Conservation (phyloP, 2,113 vertebrate genomes). For the Festucalex cinctus region DNA sequence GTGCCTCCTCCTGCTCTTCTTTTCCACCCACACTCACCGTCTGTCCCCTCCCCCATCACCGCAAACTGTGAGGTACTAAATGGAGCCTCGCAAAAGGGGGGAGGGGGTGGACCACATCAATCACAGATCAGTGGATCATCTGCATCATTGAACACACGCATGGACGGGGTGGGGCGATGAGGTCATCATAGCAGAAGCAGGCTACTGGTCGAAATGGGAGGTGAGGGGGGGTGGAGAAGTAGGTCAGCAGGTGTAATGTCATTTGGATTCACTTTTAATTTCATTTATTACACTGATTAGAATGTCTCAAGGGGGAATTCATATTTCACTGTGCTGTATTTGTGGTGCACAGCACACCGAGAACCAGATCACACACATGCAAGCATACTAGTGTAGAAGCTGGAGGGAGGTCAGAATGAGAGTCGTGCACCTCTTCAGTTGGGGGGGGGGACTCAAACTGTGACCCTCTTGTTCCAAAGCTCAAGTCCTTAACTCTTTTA, state of each 20-base stretch:
- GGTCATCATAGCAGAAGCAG: slow-evolving; percentile 33
- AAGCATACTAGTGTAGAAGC: too few relatives aligned
- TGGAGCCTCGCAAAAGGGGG: slow-evolving; percentile 37
- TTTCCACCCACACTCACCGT: slow-evolving; percentile 29
- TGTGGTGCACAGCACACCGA: neutral
- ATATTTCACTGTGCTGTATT: neutral
- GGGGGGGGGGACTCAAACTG: too few relatives aligned
- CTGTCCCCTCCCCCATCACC: slow-evolving; percentile 30
- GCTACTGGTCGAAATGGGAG: slow-evolving; percentile 33
- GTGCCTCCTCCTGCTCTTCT: slow-evolving; percentile 14
- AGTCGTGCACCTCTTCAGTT: too few relatives aligned
- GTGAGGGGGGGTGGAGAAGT: neutral
- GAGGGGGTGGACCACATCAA: slow-evolving; percentile 43
- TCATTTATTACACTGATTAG: neutral
- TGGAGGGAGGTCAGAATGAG: too few relatives aligned
- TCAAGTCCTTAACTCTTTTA: too few relatives aligned
- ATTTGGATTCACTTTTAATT: neutral
- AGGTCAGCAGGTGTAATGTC: neutral
- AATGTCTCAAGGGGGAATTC: neutral
- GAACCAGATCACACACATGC: too few relatives aligned
- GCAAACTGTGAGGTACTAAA: slow-evolving; percentile 18
- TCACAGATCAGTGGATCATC: slow-evolving; percentile 65
- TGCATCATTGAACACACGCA: slow-evolving; percentile 50
- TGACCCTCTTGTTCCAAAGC: too few relatives aligned
- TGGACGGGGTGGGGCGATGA: slow-evolving; percentile 45